Base-by-base conservation (phyloP, 2,113 vertebrate species). In the Aix galericulata region DNA sequence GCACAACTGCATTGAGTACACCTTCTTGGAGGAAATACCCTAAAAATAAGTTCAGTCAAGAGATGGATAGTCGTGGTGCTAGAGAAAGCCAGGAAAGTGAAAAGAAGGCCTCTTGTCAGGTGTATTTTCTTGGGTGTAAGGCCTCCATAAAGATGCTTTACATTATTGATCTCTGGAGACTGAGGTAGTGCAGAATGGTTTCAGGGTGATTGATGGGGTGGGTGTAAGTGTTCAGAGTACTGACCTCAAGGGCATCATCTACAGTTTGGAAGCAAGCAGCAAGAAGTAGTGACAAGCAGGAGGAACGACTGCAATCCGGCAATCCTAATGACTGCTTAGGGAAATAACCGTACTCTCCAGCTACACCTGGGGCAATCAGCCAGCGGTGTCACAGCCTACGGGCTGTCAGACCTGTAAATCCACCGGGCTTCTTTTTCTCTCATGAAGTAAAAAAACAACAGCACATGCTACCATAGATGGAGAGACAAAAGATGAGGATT, bases 401-500 rank as follows among this genome's bases (percentile, higher is more conserved):
- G 34, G 26, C 68, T 82, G 36, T 77, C 58, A 64, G 69, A 31
- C 64, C 31, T 74, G 40, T 64, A 77, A 85, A 56, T 50, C 29
- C 27, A 75, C 12, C 15, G 34, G 62, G 60, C 42, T 40, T 89
- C 17, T 75, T 79, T 74, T 29, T 58, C 80, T 82, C 23, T 76
- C 38, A 17, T 58, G 2, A 82, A 87, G 22, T 63, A 34, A 81
- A 52, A 31, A 89, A 89, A 59, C 0, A 6, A 15, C 8, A 32
- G 64, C 40, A 16, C 23, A 13, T 32, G 38, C 42, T 67, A 23
- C 1, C 1, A 0, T 55, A 11, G 4, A 5, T 42, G 36, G 40
- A 44, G 58, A 64, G 48, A 46, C 3, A 1, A 26, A 68, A 91
- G 48, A 40, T 55, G 25, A 53, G n/a, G 44, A 71, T 68, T 88